A percentile compares a stretch with the other conserved stretches of the same genome.
These are phyloP conservation scores for Cylas formicarius DNA, from an alignment of 1,140 invertebrate species.

Conservation along the genomic window DNA sequence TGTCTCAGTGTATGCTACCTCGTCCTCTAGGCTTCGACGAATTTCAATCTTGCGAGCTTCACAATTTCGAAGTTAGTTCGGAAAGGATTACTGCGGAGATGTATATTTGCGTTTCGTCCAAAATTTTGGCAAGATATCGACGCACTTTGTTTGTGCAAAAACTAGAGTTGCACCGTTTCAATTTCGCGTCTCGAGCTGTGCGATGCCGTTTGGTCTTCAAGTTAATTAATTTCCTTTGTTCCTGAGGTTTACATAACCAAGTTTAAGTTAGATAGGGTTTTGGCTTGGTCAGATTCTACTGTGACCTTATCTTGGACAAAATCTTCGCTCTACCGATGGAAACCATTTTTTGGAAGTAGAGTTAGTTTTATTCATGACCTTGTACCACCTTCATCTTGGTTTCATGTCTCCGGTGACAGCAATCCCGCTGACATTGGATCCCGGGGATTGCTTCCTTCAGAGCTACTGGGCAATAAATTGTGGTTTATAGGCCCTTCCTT, in stretches of 20 bases:
- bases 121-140: not conserved
- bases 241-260: not conserved
- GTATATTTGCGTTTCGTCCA: slow-evolving; percentile 1
- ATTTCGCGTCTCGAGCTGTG: slow-evolving; percentile 42
- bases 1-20: not conserved
- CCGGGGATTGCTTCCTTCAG: slow-evolving; percentile 15
- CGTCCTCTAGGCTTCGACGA: not conserved
- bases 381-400: slow-evolving; percentile 13
- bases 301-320: slow-evolving; percentile 27
- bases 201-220: slow-evolving; percentile 36
- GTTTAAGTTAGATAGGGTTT: slow-evolving; percentile 12
- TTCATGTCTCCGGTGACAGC: slow-evolving; percentile 20
- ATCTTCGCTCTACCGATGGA: slow-evolving; percentile 15
- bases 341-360: slow-evolving; percentile 37
- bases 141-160: slow-evolving; percentile 24
- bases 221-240: slow-evolving; percentile 14
- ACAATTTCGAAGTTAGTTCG: slow-evolving; percentile 31
- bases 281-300: slow-evolving; percentile 21
- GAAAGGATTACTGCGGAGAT: slow-evolving; percentile 25
- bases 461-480: not conserved
- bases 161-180: slow-evolving; percentile 32
- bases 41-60: slow-evolving; percentile 26
- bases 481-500: slow-evolving; percentile 1
- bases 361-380: slow-evolving; percentile 27
- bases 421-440: slow-evolving; percentile 33